These are phyloP conservation scores for Dasypus novemcinctus DNA, from an alignment of 2,113 vertebrate genomes.

Conservation along the genomic window DNA sequence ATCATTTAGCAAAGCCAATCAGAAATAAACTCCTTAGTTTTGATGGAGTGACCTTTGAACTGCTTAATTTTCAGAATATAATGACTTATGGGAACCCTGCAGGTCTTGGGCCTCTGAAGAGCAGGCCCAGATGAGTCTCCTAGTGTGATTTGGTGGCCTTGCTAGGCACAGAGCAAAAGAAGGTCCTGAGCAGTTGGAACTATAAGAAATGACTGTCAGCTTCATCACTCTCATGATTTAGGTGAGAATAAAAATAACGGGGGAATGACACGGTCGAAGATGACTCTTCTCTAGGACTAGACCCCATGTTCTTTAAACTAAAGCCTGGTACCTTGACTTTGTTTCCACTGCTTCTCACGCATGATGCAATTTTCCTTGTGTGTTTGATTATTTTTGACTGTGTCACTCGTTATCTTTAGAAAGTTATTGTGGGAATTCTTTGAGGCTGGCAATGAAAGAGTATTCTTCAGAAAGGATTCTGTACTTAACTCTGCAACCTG, in stretches of 20 bases:
- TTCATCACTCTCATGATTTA: neutral
- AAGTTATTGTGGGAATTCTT: neutral
- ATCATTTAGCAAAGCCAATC: neutral
- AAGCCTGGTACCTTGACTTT: neutral
- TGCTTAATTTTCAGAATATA: neutral
- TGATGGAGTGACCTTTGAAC: neutral
- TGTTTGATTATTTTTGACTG: neutral
- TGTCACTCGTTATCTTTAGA: neutral
- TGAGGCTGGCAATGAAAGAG: neutral
- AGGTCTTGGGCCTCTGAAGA: neutral
- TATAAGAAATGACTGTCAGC: fast-evolving
- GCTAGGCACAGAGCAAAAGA: neutral
- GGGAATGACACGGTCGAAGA: fast-evolving
- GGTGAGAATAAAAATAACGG: too few relatives aligned
- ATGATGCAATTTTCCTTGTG: neutral
- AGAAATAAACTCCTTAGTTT: neutral
- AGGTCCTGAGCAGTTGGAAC: neutral
- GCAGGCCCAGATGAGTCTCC: neutral
- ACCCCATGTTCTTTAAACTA: fast-evolving
- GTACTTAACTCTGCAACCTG: neutral
- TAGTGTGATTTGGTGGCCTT: too few relatives aligned
- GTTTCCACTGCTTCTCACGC: neutral
- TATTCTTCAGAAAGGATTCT: slow-evolving; percentile 5
- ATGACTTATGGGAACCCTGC: neutral
- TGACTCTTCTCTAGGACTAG: neutral